phyloP scores from a whole-genome alignment of 2,797 vertebrate species.

The Chiroxiphia lanceolata region DNA sequence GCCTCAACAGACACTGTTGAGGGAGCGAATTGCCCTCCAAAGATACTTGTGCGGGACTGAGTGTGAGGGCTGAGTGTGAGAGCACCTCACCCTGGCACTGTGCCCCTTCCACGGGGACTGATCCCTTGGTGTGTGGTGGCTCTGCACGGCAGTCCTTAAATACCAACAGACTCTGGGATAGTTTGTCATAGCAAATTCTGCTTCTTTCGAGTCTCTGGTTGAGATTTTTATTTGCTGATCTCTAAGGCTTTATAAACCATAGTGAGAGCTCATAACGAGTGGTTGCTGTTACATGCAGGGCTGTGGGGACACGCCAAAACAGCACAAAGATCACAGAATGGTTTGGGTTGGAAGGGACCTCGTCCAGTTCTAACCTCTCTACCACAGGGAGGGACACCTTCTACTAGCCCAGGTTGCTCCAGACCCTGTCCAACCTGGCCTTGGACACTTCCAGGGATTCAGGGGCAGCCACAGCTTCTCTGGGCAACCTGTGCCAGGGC shows the following conservation, averaged over 20 bases:
- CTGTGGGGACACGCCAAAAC: fast-evolving
- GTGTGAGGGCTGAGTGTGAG: background rate
- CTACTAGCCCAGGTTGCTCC: background rate
- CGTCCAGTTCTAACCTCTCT: background rate
- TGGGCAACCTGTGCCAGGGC: background rate
- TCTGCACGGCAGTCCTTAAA: fast-evolving
- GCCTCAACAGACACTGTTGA: background rate
- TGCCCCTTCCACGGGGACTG: background rate
- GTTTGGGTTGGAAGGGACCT: background rate
- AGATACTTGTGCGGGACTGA: background rate
- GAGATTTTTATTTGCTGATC: background rate
- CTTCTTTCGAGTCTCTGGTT: background rate
- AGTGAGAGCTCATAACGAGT: fast-evolving
- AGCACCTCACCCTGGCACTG: background rate
- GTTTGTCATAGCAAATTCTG: background rate
- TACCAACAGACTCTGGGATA: background rate
- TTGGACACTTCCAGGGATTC: background rate
- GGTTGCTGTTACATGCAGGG: fast-evolving
- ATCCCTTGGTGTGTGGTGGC: background rate
- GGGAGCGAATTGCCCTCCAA: background rate
- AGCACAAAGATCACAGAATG: background rate
- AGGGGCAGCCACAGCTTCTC: background rate
- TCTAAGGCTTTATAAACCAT: background rate
- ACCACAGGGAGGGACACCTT: background rate
- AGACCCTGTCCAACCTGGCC: fast-evolving